Evolutionary conservation across 2,113 vertebrate genomes (phyloP).

Genomic region (Mus spicilegus): DNA sequence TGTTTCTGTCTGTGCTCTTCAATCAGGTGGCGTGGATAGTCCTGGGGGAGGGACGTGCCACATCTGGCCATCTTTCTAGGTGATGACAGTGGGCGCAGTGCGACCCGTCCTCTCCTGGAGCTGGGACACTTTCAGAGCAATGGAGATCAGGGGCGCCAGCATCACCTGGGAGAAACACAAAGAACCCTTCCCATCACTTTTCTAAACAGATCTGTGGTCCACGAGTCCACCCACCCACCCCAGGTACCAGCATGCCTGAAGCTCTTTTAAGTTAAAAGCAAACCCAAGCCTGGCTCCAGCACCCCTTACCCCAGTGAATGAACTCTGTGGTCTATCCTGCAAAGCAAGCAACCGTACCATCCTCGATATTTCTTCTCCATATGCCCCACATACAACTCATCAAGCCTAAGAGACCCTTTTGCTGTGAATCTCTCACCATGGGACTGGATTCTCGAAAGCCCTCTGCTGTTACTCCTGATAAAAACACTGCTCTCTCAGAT

Average conservation of each 20-base stretch:
- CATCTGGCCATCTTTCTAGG: conserved; percentile 86
- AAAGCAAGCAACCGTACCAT: neutral
- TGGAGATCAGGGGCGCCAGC: conserved; percentile 95
- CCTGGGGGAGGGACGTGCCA: conserved; percentile 46
- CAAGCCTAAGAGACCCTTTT: neutral
- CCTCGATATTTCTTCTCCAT: neutral
- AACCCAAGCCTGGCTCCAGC: neutral
- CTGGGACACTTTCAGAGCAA: conserved; percentile 95
- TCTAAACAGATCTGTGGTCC: neutral
- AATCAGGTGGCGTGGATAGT: neutral
- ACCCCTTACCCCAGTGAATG: neutral
- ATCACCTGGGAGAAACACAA: conserved; percentile 91
- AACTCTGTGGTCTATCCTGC: neutral
- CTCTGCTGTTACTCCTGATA: neutral
- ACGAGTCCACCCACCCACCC: neutral
- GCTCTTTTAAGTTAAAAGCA: neutral
- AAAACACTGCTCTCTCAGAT: neutral
- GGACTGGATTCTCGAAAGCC: neutral
- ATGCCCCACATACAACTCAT: neutral
- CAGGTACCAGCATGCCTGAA: neutral
- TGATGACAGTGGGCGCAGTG: conserved; percentile 95
- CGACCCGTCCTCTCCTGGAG: conserved; percentile 95
- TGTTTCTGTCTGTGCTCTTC: conserved; percentile 63
- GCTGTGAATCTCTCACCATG: rapidly evolving
- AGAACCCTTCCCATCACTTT: neutral